Conservation (phyloP, 1,140 invertebrate genomes). For the Trissolcus basalis region DNA sequence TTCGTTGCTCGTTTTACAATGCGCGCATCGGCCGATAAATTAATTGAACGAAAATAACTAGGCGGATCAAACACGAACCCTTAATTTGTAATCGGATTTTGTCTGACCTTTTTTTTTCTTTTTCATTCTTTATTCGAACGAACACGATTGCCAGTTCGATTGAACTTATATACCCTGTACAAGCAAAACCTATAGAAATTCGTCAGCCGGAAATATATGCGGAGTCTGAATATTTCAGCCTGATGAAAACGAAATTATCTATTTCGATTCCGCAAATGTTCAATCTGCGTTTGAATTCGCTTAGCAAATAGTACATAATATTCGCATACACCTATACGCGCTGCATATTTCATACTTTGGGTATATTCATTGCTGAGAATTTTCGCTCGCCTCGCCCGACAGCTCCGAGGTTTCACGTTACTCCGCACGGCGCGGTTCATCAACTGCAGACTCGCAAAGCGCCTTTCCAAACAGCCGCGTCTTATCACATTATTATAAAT, state of each 20-base stretch:
- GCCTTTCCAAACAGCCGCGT: constrained; percentile 32
- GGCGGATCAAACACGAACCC: no score
- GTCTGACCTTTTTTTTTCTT: no score
- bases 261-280: constrained; percentile 19
- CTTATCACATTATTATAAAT: constrained; percentile 45
- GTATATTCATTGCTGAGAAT: constrained; percentile 31
- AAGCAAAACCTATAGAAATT: no score
- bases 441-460: constrained; percentile 34
- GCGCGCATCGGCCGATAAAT: no score
- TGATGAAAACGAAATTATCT: constrained; percentile 20
- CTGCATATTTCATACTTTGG: not conserved
- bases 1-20: no score
- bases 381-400: constrained; percentile 44
- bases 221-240: no score
- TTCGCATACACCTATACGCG: constrained; percentile 2
- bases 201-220: no score
- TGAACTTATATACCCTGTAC: no score
- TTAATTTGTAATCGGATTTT: no score
- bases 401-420: constrained; percentile 38
- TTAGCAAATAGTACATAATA: constrained; percentile 35
- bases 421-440: constrained; percentile 37
- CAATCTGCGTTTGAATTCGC: constrained; percentile 26
- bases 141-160: no score
- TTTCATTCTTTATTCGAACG: no score
- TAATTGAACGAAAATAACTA: no score